These are phyloP conservation scores for Alca torda DNA, from an alignment of 2,797 vertebrate species.

Conservation along the genomic window DNA sequence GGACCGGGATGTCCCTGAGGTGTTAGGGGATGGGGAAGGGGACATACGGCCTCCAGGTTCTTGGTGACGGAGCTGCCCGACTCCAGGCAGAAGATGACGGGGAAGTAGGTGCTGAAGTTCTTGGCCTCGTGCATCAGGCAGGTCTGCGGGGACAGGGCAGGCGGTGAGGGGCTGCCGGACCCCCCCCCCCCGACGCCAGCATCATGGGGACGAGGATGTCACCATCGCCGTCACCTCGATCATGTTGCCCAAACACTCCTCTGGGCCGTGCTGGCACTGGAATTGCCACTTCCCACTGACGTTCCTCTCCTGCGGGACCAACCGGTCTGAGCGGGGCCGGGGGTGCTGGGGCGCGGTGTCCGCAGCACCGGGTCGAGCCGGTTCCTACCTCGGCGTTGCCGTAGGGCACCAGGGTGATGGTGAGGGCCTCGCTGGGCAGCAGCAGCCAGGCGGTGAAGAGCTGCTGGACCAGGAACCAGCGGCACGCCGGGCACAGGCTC, in stretches of 20 bases:
- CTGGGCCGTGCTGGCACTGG: conserved; percentile 87
- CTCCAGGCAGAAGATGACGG: conserved; percentile 86
- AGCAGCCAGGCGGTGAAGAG: conserved; percentile 88
- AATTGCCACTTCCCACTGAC: conserved; percentile 77
- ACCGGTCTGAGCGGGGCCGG: not conserved
- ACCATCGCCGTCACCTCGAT: conserved; percentile 83
- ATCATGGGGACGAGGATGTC: fast-evolving
- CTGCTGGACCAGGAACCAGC: conserved; percentile 76
- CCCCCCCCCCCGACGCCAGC: fast-evolving
- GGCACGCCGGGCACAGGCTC: conserved; percentile 84
- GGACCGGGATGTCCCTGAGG: fast-evolving
- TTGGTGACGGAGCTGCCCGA: conserved; percentile 68
- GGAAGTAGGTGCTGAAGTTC: not conserved
- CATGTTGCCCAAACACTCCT: conserved; percentile 91
- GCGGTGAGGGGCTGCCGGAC: fast-evolving
- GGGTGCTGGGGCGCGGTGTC: fast-evolving
- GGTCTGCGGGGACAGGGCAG: conserved; percentile 55
- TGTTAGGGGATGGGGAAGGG: fast-evolving
- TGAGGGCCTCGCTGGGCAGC: conserved; percentile 79
- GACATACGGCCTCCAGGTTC: conserved; percentile 70
- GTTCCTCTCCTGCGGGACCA: conserved; percentile 78
- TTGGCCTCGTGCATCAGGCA: conserved; percentile 79
- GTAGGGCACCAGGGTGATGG: conserved; percentile 86
- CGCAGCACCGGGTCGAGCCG: fast-evolving
- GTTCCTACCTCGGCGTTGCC: conserved; percentile 85